phyloP scores from a whole-genome alignment of 2,888 invertebrate species.

The Spodoptera exigua region DNA sequence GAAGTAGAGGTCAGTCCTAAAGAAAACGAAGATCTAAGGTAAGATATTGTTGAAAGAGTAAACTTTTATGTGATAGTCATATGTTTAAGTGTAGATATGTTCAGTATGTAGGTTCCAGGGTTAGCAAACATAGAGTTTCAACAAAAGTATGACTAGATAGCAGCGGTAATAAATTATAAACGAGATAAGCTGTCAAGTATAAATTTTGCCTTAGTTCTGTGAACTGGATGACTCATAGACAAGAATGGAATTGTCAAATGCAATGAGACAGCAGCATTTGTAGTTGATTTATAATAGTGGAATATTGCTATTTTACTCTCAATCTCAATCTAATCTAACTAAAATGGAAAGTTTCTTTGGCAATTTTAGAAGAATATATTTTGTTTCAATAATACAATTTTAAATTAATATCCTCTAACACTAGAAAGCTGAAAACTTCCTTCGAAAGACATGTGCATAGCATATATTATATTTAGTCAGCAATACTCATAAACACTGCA shows the following conservation, averaged over 20 bases:
- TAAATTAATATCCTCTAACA: no score
- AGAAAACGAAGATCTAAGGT: constrained; percentile 1
- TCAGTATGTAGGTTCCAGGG: neutral
- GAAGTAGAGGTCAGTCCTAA: constrained; percentile 53
- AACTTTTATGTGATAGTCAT: neutral
- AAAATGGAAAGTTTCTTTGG: no score
- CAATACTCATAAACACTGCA: constrained; percentile 42
- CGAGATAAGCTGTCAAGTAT: constrained; percentile 25
- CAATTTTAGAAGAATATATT: no score
- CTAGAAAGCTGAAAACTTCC: constrained; percentile 9
- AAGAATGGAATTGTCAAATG: constrained; percentile 38
- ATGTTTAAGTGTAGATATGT: neutral
- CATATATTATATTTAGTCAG: constrained; percentile 40
- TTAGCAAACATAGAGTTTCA: constrained; percentile 2
- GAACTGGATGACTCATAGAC: constrained; percentile 44
- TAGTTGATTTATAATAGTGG: neutral
- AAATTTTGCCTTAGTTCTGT: constrained; percentile 23
- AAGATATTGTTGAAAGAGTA: neutral
- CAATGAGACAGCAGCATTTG: constrained; percentile 26
- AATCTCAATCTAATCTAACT: no score
- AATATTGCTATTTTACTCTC: no score
- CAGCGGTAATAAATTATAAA: constrained; percentile 31
- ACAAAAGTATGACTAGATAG: constrained; percentile 14
- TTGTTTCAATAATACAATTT: no score
- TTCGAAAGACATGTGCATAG: constrained; percentile 29